A percentile compares a stretch with the other conserved stretches of the same genome.
phyloP scores from a whole-genome alignment of 2,797 vertebrate genomes.

The Peromyscus melanophrys region DNA sequence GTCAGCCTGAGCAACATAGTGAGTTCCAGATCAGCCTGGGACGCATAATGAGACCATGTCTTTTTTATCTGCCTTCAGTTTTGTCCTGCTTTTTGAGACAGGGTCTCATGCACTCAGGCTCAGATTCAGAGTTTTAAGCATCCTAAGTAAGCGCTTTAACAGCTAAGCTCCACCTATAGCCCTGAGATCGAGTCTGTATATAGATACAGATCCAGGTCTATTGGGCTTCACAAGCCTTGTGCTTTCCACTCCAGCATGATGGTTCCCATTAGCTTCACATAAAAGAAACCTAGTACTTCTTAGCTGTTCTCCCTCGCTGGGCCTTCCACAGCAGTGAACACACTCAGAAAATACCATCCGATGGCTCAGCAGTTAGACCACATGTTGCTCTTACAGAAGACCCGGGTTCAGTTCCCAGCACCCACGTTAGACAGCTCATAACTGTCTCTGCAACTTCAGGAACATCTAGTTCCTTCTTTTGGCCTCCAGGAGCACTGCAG shows the following conservation, averaged over 20 bases:
- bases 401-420: background rate
- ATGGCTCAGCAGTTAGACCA: background rate
- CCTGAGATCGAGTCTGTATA: background rate
- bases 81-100: background rate
- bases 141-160: background rate
- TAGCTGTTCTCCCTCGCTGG: accelerated
- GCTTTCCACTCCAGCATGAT: background rate
- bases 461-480: background rate
- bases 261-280: background rate
- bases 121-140: background rate
- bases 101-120: background rate
- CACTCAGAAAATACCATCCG: background rate
- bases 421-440: no score
- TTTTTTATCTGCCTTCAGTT: background rate
- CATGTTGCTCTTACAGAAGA: background rate
- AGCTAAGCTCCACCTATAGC: background rate
- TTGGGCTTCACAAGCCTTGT: background rate
- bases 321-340: background rate
- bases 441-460: background rate
- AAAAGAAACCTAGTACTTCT: background rate
- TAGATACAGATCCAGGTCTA: background rate
- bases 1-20: background rate
- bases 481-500: background rate
- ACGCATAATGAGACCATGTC: background rate
- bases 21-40: background rate